Conservation (phyloP, 1,140 invertebrate genomes). For the Ladona fulva region DNA sequence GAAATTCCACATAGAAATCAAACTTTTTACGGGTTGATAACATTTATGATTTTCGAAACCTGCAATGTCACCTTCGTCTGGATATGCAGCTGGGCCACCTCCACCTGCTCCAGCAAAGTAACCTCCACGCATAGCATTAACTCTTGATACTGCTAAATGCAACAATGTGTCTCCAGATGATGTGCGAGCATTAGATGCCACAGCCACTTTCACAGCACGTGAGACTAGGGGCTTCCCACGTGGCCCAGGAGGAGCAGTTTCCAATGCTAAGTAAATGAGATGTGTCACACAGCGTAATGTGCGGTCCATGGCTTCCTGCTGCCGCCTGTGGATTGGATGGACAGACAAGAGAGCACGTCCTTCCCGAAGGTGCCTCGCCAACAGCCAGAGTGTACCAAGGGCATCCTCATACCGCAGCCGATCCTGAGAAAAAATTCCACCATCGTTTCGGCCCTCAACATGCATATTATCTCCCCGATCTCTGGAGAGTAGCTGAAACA, state of each 20-base stretch:
- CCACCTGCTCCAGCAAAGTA: slow-evolving; percentile 55
- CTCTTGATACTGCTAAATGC: slow-evolving; percentile 67
- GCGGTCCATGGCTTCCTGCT: slow-evolving; percentile 73
- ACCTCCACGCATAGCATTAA: slow-evolving; percentile 68
- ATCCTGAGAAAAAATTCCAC: background rate
- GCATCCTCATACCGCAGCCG: slow-evolving; percentile 45
- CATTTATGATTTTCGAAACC: too few relatives aligned
- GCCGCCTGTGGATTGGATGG: slow-evolving; percentile 61
- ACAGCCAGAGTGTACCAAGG: slow-evolving; percentile 24
- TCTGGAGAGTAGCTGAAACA: background rate
- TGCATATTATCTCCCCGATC: background rate
- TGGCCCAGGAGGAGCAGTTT: slow-evolving; percentile 43
- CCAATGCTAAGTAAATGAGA: slow-evolving; percentile 63
- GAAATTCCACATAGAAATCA: too few relatives aligned
- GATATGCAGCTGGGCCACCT: slow-evolving; percentile 12
- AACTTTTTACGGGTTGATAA: too few relatives aligned
- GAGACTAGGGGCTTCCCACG: slow-evolving; percentile 20
- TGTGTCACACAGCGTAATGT: slow-evolving; percentile 71
- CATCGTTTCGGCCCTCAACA: background rate
- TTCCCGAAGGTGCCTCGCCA: slow-evolving; percentile 32
- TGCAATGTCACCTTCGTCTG: background rate
- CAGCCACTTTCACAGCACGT: slow-evolving; percentile 38
- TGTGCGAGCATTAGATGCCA: slow-evolving; percentile 56
- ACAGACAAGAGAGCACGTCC: slow-evolving; percentile 49
- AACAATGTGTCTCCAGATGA: slow-evolving; percentile 65